Evolutionary conservation across 2,113 vertebrate genomes (phyloP), one percentile per base, ranked within the genome.

Genomic region (Silurus meridionalis): DNA sequence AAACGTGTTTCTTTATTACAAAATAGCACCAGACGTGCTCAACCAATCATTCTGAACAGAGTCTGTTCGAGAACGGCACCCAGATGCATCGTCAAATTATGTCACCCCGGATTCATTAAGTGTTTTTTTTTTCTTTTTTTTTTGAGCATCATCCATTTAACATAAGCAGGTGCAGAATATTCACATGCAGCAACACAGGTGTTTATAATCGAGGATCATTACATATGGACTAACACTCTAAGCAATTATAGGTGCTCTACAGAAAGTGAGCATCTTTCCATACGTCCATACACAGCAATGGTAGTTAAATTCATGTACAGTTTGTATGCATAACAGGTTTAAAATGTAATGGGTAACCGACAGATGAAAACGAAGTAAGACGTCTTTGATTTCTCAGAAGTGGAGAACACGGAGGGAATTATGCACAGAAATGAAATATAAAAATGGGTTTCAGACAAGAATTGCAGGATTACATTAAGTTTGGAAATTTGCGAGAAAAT

Each of bases 1-100:
- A 93, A 94, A 93, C 91, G 93, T 92, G 92, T 91, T 91, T 90
- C 90, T 93, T 93, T 93, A 92, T 94, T 93, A 92, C 88, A 91
- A 89, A 90, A 88, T 74, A 88, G 84, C 90, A 90, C 87, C 82
- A 25, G 87, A 93, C 92, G 90, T 14, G 53, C 89, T 88, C 92
- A 67, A 93, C 94, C 93, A 94, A 93, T 94, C 93, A 93, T 86
- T 86, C 87, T 71, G 88, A 88, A 53, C 90, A 6, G 89, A 91
- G 89, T 86, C 83, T 84, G 88, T 91, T 86, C 87, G 84, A 88
- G 91, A 88, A 91, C 91, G 89, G 89, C 88, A 91, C 91, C 88
- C 91, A 90, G 92, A 92, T 92, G 94, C 92, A 91, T 91, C 92
- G 90, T 92, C 91, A 83, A 91, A 92, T 93, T 88, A 90, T 90